Conservation (phyloP, 2,888 invertebrate genomes). For the Anarsia innoxiella region DNA sequence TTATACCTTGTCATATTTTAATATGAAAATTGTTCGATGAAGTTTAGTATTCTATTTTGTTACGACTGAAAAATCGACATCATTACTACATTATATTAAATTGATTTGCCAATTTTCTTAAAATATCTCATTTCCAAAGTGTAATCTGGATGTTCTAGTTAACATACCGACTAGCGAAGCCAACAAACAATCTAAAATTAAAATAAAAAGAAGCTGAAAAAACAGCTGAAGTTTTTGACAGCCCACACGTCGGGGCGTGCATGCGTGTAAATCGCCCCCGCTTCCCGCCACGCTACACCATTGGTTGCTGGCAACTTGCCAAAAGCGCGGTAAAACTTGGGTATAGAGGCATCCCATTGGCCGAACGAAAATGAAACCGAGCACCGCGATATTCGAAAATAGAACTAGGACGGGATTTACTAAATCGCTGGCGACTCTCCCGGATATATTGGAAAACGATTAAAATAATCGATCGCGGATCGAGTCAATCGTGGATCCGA, state of each 20-base stretch:
- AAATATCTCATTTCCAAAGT: too few species aligned
- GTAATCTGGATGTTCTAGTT: background rate
- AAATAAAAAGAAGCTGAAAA: constrained; percentile 37
- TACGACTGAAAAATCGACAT: too few species aligned
- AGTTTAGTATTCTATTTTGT: too few species aligned
- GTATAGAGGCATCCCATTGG: constrained; percentile 48
- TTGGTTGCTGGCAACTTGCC: constrained; percentile 65
- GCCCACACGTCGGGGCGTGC: constrained; percentile 23
- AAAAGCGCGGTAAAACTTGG: constrained; percentile 62
- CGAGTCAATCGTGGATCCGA: too few species aligned
- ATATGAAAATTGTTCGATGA: too few species aligned
- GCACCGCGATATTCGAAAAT: constrained; percentile 74
- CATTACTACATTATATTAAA: too few species aligned
- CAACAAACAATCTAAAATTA: constrained; percentile 29
- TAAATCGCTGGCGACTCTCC: constrained; percentile 30
- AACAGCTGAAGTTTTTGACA: constrained; percentile 31
- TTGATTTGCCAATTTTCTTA: too few species aligned
- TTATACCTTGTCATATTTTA: background rate
- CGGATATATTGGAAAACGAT: constrained; percentile 15
- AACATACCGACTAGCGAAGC: constrained; percentile 7
- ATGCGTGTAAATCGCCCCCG: constrained; percentile 45
- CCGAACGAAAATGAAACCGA: constrained; percentile 55
- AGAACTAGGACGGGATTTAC: constrained; percentile 49
- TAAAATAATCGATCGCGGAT: background rate
- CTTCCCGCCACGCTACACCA: constrained; percentile 46